phyloP scores from a whole-genome alignment of 1,140 invertebrate species.

The Nylanderia fulva region DNA sequence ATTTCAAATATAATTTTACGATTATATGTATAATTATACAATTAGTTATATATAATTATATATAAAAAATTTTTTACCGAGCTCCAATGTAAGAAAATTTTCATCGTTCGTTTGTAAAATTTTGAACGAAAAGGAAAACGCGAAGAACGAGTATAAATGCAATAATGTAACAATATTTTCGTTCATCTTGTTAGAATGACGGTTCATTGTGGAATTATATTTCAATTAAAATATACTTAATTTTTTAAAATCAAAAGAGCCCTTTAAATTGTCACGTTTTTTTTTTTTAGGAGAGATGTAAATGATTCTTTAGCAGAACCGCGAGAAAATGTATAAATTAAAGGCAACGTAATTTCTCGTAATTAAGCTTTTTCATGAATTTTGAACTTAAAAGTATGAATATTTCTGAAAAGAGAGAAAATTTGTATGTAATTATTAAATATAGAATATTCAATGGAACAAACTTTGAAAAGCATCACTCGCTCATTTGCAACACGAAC shows the following conservation, averaged over 20 bases:
- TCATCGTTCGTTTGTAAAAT: background rate
- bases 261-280: background rate
- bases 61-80: no score
- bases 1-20: no score
- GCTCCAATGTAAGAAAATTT: background rate
- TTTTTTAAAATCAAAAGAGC: background rate
- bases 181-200: background rate
- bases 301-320: background rate
- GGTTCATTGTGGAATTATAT: background rate
- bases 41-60: no score
- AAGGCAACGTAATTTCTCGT: background rate
- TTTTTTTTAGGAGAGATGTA: background rate
- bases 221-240: conserved; percentile 13
- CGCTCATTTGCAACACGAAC: background rate
- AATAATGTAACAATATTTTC: background rate
- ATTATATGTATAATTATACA: no score
- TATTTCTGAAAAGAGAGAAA: background rate
- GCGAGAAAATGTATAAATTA: background rate
- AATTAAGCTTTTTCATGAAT: background rate
- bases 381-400: background rate
- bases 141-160: background rate
- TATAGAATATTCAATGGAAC: background rate
- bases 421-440: background rate
- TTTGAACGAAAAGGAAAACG: background rate
- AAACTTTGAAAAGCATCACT: background rate